Evolutionary conservation across 2,797 vertebrate species (phyloP).

Genomic region (Falco naumanni): DNA sequence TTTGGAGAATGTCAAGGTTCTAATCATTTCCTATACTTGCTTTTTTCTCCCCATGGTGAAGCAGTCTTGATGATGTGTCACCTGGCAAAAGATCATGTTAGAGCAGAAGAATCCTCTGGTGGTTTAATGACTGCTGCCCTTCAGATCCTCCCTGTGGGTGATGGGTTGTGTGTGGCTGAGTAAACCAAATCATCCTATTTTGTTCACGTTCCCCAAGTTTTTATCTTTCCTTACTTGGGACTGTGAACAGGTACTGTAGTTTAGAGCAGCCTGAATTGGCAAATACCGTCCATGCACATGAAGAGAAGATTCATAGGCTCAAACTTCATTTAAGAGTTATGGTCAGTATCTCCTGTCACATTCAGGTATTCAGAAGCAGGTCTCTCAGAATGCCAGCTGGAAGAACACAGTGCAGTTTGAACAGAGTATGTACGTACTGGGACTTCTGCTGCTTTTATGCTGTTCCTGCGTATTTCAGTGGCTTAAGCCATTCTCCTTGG

Average conservation of each 20-base stretch:
- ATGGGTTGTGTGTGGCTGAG: not conserved
- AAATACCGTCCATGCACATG: not conserved
- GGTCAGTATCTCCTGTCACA: not conserved
- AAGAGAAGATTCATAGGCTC: not conserved
- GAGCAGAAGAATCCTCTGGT: not conserved
- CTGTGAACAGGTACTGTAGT: not conserved
- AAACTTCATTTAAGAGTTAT: not conserved
- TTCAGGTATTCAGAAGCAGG: not conserved
- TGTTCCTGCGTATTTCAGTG: not conserved
- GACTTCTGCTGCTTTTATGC: not conserved
- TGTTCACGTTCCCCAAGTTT: not conserved
- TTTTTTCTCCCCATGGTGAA: fast-evolving
- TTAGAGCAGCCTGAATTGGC: not conserved
- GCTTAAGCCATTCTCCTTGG: not conserved
- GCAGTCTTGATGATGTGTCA: not conserved
- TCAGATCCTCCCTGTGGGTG: not conserved
- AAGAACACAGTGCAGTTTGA: not conserved
- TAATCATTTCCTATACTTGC: not conserved
- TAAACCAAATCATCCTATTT: not conserved
- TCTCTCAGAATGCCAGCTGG: not conserved
- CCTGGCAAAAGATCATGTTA: not conserved
- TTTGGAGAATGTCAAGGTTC: not conserved
- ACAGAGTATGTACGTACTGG: not conserved
- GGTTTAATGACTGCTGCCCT: not conserved
- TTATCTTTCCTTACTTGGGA: not conserved